Base-by-base conservation (phyloP, 1,140 invertebrate species). In the Procambarus virginalis region DNA sequence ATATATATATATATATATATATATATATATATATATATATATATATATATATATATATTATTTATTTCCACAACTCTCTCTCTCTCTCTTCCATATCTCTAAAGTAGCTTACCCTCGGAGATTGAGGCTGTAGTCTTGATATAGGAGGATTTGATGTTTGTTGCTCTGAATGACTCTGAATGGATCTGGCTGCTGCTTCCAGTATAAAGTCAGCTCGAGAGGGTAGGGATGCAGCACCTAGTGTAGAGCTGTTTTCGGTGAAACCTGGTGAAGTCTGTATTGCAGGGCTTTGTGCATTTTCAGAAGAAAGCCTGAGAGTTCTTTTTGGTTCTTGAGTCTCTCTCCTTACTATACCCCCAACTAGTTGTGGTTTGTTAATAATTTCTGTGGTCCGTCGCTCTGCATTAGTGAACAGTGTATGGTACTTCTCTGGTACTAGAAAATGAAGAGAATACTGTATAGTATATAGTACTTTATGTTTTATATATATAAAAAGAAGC, bases 391-490 rank as follows among this genome's bases (percentile, higher is more conserved):
- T 20, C 4, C 46, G 17, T 5, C n/a, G 14, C 20, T 83, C 80
- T 58, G 49, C 68, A 75, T 75, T 46, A 22, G 48, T 75, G 34
- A 82, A 60, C 51, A 91, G 64, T 0, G 17, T 22, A 58, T 89
- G 91, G 51, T 89, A 91, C 60, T 89, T 88, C 3, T n/a, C 64
- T 55, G 91, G 86, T 73, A 91, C 91, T 91, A 79, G 20, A 83
- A 76, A 51, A 49, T 20, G 20, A 14, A 12, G 17, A 51, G n/a
- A 80, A 49, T 76, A 20, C 10, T 58, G 34, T 17, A 68, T 55
- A 34, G 34, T 34, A 34, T 34, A 34, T 34, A 34, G 34, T 34
- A 34, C 34, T 34, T 34, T 34, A 34, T 34, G 34, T 34, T 34
- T 0, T 1, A 55, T 55, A 1, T 55, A 55, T 55, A 4, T 12